Evolutionary conservation across 2,113 vertebrate genomes (phyloP), one percentile per base, ranked within the genome.

Genomic region (Passer domesticus): DNA sequence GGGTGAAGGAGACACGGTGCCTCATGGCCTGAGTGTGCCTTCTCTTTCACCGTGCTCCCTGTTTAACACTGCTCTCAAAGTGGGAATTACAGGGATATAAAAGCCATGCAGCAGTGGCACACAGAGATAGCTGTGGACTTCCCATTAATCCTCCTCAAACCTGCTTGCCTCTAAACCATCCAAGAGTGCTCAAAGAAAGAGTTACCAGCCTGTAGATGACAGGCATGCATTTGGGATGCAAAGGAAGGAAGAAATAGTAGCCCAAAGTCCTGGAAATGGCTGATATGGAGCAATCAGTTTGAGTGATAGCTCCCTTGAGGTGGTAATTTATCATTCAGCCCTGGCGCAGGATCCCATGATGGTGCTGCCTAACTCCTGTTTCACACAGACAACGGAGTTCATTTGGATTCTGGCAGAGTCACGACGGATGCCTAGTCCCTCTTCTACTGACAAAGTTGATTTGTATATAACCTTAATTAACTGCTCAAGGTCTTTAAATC

Each of bases 291-390:
- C 97, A 98, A 97, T 98, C 98, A 98, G 97, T 98, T 97, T 98
- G 98, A 99, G 95, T 97, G 98, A 98, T 98, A 98, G 88, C 96
- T 98, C 98, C 98, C 98, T 97, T 63, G 97, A 98, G 98, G 97
- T 98, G 88, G 97, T 98, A 97, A 98, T 98, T 98, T 98, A 97
- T 98, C 98, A 98, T 98, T 97, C 97, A 97, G 97, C 91, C 96
- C 97, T 97, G 94, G 96, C 96, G 89, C 15, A 68, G 95, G 85
- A 97, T 98, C 53, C 85, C 59, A 3, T 72, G 80, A 11, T 87
- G 64, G 70, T 82, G 64, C 85, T 83, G 80, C 88, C 92, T 88
- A 64, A 80, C 75, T 83, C 72, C 79, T 91, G n/a, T 95, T 97
- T 96, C 87, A 91, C 47, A 78, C 64, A 97, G 84, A 87, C 66